phyloP scores from a whole-genome alignment of 2,113 vertebrate genomes.

The Seriola quinqueradiata region DNA sequence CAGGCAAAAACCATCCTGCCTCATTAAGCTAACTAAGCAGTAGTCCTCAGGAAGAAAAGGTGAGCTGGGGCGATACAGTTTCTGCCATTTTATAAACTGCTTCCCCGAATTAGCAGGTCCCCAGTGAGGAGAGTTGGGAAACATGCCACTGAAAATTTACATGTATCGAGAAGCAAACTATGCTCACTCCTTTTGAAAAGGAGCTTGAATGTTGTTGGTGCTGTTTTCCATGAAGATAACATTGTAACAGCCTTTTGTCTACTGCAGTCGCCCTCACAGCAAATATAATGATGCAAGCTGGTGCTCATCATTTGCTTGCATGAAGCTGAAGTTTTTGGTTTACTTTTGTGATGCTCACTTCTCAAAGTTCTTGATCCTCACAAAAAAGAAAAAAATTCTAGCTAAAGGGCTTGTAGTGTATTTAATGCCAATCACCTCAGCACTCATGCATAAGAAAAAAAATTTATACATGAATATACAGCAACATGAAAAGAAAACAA shows the following conservation, averaged over 20 bases:
- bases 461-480: background rate
- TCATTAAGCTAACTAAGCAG: slow-evolving; percentile 64
- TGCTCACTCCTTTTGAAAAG: slow-evolving; percentile 37
- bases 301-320: slow-evolving; percentile 8
- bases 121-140: slow-evolving; percentile 40
- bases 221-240: slow-evolving; percentile 1
- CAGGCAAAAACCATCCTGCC: slow-evolving; percentile 18
- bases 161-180: slow-evolving; percentile 2
- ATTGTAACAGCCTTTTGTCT: slow-evolving; percentile 14
- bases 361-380: background rate
- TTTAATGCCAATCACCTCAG: slow-evolving; percentile 20
- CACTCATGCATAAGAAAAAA: slow-evolving; percentile 26
- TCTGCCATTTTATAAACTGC: slow-evolving; percentile 65
- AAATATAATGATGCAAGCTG: slow-evolving; percentile 31
- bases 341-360: background rate
- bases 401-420: background rate
- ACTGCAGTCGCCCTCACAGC: slow-evolving; percentile 2
- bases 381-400: background rate
- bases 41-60: slow-evolving; percentile 43
- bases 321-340: slow-evolving; percentile 11
- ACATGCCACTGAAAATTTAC: slow-evolving; percentile 25
- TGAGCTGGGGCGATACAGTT: slow-evolving; percentile 36
- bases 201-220: background rate
- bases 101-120: slow-evolving; percentile 61
- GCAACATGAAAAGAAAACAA: slow-evolving; percentile 16